phyloP scores from a whole-genome alignment of 2,797 vertebrate species.

The Enteromius viviparus region DNA sequence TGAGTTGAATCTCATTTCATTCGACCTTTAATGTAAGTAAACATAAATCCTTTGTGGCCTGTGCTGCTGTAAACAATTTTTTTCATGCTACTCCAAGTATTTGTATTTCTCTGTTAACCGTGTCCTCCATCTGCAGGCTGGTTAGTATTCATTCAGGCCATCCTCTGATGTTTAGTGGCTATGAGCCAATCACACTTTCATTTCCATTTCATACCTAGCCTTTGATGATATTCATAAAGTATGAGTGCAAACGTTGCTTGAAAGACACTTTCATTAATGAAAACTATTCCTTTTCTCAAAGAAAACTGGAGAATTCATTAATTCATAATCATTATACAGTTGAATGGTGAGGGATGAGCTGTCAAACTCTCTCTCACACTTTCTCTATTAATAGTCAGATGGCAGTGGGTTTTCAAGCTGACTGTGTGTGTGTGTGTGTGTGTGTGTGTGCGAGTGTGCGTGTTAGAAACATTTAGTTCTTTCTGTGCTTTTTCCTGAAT shows the following conservation, averaged over 20 bases:
- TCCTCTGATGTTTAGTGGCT: slow-evolving; percentile 30
- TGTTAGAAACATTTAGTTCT: slow-evolving; percentile 11
- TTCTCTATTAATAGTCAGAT: slow-evolving; percentile 35
- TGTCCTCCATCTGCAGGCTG: slow-evolving; percentile 14
- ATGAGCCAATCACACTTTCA: slow-evolving; percentile 8
- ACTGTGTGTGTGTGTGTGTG: background rate
- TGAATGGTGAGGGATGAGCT: background rate
- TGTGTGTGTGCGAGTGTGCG: background rate
- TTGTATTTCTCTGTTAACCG: slow-evolving; percentile 1
- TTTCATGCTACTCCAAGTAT: background rate
- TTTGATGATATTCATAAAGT: slow-evolving; percentile 11
- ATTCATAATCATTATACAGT: slow-evolving; percentile 10
- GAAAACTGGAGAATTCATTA: background rate
- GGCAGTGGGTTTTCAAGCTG: slow-evolving; percentile 9
- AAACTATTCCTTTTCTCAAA: slow-evolving; percentile 15
- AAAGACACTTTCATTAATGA: slow-evolving; percentile 7
- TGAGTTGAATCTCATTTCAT: background rate
- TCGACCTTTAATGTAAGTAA: background rate
- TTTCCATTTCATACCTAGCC: slow-evolving; percentile 20
- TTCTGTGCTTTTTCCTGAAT: background rate
- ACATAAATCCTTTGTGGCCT: background rate
- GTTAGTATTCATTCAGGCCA: slow-evolving; percentile 36
- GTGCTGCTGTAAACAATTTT: background rate
- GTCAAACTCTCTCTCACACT: background rate
- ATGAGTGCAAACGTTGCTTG: background rate